Percentiles rank a stretch among this genome's conserved stretches.
phyloP scores from a whole-genome alignment of 2,113 vertebrate species.

The Grallaria varia region DNA sequence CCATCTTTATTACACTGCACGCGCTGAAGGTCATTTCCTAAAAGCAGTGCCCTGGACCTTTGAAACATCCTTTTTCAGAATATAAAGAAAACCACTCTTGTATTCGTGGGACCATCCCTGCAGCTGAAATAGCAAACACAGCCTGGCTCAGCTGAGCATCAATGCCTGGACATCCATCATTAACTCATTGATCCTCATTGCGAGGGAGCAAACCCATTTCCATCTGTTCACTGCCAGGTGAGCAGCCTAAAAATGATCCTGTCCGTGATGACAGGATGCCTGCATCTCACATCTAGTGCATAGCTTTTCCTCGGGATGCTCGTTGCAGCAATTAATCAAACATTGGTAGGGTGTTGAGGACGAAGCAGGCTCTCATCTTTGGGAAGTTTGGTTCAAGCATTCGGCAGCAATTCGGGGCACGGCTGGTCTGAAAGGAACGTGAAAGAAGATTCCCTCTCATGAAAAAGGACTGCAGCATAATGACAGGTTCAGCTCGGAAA shows the following conservation, averaged over 20 bases:
- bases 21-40: background rate
- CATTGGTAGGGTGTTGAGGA: background rate
- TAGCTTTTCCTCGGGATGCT: background rate
- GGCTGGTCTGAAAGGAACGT: background rate
- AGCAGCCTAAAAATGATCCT: background rate
- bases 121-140: background rate
- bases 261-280: background rate
- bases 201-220: background rate
- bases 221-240: background rate
- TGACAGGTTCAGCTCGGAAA: conserved; percentile 11
- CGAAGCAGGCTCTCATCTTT: background rate
- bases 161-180: background rate
- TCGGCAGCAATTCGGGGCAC: background rate
- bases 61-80: background rate
- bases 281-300: background rate
- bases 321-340: background rate
- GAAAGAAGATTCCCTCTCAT: background rate
- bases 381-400: background rate
- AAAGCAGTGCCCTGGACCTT: background rate
- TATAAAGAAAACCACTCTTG: background rate
- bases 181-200: background rate
- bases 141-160: background rate
- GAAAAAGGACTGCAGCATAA: background rate
- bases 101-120: background rate
- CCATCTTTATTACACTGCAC: background rate